A percentile compares a stretch with the other conserved stretches of the same genome.
phyloP scores from a whole-genome alignment of 2,888 invertebrate species.

The Cartodere bifasciata region DNA sequence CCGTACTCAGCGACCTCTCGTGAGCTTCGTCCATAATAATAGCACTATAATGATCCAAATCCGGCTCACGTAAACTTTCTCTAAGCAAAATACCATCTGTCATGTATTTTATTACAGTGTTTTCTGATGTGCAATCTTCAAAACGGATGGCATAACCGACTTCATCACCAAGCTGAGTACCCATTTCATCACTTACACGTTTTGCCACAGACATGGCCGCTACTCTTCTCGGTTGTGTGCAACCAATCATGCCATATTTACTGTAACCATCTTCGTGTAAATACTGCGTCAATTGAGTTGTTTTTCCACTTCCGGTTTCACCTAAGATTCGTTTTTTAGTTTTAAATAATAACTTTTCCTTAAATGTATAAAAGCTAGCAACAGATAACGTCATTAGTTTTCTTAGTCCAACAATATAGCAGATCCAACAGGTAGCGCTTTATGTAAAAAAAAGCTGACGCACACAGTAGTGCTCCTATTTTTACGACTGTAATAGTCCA shows the following conservation, averaged over 20 bases:
- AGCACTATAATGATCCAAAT: conserved; percentile 93
- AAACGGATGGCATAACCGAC: conserved; percentile 99
- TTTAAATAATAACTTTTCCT: too few species aligned
- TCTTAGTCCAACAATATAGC: too few species aligned
- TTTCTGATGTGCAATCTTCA: conserved; percentile 95
- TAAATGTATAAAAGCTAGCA: too few species aligned
- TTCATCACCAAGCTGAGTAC: conserved; percentile 77
- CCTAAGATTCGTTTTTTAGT: conserved; percentile 40
- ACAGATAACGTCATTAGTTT: too few species aligned
- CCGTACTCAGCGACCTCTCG: conserved; percentile 93
- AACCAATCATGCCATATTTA: conserved; percentile 86
- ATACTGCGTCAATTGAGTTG: conserved; percentile 95
- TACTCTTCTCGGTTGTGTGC: conserved; percentile 94
- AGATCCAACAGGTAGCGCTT: too few species aligned
- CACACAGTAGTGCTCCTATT: too few species aligned
- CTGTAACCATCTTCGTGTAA: conserved; percentile 95
- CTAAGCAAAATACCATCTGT: conserved; percentile 96
- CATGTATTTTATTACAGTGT: conserved; percentile 96
- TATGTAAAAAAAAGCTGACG: too few species aligned
- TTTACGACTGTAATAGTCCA: too few species aligned
- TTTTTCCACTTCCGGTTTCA: conserved; percentile 94
- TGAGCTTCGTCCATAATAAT: conserved; percentile 99
- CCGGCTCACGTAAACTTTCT: conserved; percentile 91
- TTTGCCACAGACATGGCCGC: conserved; percentile 99
- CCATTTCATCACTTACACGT: conserved; percentile 97